Conservation (phyloP, 2,797 vertebrate genomes). For the Sebastes dallii region DNA sequence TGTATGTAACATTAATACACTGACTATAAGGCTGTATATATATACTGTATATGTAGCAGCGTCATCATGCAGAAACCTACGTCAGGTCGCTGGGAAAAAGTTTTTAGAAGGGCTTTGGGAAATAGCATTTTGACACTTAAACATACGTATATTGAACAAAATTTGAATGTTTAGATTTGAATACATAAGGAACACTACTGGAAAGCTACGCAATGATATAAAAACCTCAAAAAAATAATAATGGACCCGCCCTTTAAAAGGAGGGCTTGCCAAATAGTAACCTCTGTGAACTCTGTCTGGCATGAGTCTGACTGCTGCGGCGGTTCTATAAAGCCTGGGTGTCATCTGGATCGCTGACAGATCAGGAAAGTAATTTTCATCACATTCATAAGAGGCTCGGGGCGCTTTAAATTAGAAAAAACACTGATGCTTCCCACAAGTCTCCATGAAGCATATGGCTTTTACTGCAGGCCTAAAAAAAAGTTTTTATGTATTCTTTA, state of each 20-base stretch:
- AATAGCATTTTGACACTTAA: too few species aligned
- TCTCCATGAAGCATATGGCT: not conserved
- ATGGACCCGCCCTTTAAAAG: not conserved
- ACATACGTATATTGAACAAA: too few species aligned
- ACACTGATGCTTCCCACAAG: not conserved
- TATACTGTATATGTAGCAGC: too few species aligned
- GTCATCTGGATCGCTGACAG: constrained; percentile 8
- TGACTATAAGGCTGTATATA: too few species aligned
- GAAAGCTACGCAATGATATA: too few species aligned
- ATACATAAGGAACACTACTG: too few species aligned
- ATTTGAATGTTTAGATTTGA: too few species aligned
- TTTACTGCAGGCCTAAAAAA: not conserved
- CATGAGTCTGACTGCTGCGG: not conserved
- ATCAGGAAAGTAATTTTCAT: constrained; percentile 20
- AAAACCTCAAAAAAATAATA: too few species aligned
- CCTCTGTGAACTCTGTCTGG: constrained; percentile 19
- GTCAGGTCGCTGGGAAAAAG: too few species aligned
- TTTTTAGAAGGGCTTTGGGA: too few species aligned
- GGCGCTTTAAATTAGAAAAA: not conserved
- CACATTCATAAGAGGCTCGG: not conserved
- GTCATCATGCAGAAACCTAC: too few species aligned
- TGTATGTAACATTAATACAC: too few species aligned
- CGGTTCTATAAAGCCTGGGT: not conserved
- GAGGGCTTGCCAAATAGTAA: constrained; percentile 8
- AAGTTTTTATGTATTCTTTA: not conserved